phyloP scores from a whole-genome alignment of 92 coral and sea anemone species.

The Phenganax stokvisi region DNA sequence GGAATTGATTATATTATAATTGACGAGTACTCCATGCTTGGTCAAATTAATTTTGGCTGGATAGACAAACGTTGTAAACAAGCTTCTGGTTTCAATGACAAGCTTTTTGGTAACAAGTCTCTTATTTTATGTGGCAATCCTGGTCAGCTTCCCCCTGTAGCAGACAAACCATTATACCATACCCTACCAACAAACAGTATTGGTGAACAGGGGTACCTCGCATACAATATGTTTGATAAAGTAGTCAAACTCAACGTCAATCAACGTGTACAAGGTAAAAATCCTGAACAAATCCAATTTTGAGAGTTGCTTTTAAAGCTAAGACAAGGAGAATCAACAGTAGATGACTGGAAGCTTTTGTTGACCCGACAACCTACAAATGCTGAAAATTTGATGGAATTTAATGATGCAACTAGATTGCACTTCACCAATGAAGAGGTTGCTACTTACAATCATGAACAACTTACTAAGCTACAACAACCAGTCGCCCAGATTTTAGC shows the following conservation, averaged over 20 bases:
- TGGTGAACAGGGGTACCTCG: too few relatives aligned
- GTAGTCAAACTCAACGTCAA: too few relatives aligned
- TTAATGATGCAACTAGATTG: conserved; percentile 56
- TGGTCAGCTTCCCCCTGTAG: too few relatives aligned
- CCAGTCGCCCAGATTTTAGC: conserved; percentile 49
- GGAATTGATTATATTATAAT: too few relatives aligned
- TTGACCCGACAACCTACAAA: conserved; percentile 31
- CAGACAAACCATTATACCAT: too few relatives aligned
- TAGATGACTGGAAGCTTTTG: conserved; percentile 11
- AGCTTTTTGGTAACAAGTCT: too few relatives aligned
- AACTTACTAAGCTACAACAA: conserved; percentile 40
- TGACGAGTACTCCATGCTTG: too few relatives aligned
- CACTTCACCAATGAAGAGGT: conserved; percentile 56
- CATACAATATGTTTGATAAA: too few relatives aligned
- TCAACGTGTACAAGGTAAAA: too few relatives aligned
- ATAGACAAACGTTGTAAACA: background rate
- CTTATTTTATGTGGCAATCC: background rate
- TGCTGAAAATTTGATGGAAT: conserved; percentile 42
- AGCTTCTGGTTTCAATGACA: too few relatives aligned
- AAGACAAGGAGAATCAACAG: background rate
- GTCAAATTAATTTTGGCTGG: conserved; percentile 6
- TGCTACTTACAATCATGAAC: conserved; percentile 37
- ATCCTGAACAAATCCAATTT: background rate
- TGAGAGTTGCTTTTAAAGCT: background rate
- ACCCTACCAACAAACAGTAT: too few relatives aligned